phyloP scores from a whole-genome alignment of 2,888 invertebrate genomes.

The Acrocera orbiculus region DNA sequence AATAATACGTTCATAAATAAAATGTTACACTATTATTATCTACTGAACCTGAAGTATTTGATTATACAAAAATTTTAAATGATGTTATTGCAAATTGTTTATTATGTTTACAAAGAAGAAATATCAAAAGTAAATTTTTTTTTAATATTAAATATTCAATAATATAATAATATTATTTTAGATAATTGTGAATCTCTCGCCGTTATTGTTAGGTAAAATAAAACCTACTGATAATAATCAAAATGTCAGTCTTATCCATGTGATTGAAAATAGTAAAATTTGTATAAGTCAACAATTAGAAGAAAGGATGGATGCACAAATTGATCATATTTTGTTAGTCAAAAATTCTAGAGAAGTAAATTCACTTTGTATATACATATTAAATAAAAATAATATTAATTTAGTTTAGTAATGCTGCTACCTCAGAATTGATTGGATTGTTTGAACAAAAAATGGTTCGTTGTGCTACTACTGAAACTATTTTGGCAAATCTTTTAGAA shows the following conservation, averaged over 20 bases:
- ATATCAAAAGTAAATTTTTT: constrained; percentile 21
- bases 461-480: constrained; percentile 17
- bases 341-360: constrained; percentile 4
- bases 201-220: too few species aligned
- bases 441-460: constrained; percentile 27
- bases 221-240: too few species aligned
- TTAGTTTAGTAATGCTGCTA: constrained; percentile 22
- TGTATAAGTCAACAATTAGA: too few species aligned
- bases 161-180: too few species aligned
- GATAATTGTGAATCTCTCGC: too few species aligned
- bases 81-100: constrained; percentile 23
- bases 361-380: too few species aligned
- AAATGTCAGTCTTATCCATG: too few species aligned
- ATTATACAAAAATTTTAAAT: constrained; percentile 9
- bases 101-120: constrained; percentile 20
- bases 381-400: too few species aligned
- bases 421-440: constrained; percentile 27
- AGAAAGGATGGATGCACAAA: constrained; percentile 22
- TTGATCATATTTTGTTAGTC: constrained; percentile 11
- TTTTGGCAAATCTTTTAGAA: constrained; percentile 21
- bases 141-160: background rate
- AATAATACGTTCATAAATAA: too few species aligned
- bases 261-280: too few species aligned
- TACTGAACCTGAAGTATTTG: constrained; percentile 17
- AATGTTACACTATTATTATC: constrained; percentile 19